Conservation (phyloP, 2,888 invertebrate species). For the Pseudococcus viburni region DNA sequence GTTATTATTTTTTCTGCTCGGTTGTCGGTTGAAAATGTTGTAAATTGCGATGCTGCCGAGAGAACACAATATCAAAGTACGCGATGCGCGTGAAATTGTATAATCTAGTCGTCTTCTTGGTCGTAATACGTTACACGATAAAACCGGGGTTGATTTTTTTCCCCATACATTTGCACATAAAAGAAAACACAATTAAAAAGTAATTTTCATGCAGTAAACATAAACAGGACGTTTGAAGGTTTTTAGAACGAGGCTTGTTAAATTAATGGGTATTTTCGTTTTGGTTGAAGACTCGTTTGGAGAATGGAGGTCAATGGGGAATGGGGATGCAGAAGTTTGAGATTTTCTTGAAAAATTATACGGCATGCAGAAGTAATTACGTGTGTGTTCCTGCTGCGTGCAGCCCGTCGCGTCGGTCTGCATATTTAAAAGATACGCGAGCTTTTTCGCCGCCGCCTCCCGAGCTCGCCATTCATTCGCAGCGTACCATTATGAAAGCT, state of each 20-base stretch:
- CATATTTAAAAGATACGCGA: not conserved
- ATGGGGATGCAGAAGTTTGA: not conserved
- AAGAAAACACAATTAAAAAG: conserved; percentile 22
- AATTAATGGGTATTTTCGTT: conserved; percentile 18
- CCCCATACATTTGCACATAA: not conserved
- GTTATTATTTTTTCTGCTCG: not conserved
- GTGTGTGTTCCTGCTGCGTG: conserved; percentile 3
- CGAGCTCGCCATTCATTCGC: not conserved
- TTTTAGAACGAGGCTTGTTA: not conserved
- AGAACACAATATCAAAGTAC: not conserved
- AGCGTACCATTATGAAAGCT: not conserved
- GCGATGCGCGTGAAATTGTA: not conserved
- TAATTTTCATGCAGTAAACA: conserved; percentile 7
- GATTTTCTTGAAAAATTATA: not conserved
- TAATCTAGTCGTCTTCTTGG: not conserved
- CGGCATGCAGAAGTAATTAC: not conserved
- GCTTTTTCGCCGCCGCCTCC: not conserved
- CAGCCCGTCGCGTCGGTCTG: not conserved
- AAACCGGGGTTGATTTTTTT: not conserved
- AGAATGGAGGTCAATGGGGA: not conserved
- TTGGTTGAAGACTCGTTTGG: not conserved
- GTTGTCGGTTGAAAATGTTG: not conserved
- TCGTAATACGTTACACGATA: not conserved
- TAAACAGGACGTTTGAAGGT: not conserved
- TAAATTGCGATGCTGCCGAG: not conserved